A percentile compares a stretch with the other conserved stretches of the same genome.
Conservation (phyloP, 2,888 invertebrate species). For the Adineta ricciae region DNA sequence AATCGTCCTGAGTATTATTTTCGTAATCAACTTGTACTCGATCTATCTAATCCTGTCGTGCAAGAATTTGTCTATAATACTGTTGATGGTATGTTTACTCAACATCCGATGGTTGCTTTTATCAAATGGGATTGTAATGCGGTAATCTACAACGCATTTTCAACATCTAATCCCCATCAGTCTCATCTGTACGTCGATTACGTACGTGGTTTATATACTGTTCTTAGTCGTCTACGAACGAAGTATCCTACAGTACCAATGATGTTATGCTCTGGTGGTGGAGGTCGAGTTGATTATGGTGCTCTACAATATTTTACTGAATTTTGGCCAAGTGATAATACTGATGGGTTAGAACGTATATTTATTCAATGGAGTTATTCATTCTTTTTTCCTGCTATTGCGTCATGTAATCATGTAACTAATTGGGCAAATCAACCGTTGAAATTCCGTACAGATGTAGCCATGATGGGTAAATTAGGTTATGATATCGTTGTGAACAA, state of each 20-base stretch:
- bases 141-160: not conserved
- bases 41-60: not conserved
- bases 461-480: not conserved
- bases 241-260: not conserved
- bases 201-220: not conserved
- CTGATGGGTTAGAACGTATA: not conserved
- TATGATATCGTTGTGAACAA: not conserved
- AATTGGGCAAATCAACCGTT: not conserved
- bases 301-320: not conserved
- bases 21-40: conserved; percentile 7
- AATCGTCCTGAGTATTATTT: not conserved
- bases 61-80: not conserved
- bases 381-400: not conserved
- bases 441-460: conserved; percentile 10
- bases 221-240: not conserved
- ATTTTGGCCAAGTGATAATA: conserved; percentile 19
- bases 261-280: conserved; percentile 1
- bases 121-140: conserved; percentile 9
- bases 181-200: not conserved
- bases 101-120: not conserved
- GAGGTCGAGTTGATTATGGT: conserved; percentile 7
- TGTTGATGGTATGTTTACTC: not conserved
- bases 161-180: not conserved
- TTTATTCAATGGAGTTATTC: conserved; percentile 22
- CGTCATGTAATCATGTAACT: not conserved